phyloP scores from a whole-genome alignment of 2,888 invertebrate genomes.

The Digitonthophagus gazella region DNA sequence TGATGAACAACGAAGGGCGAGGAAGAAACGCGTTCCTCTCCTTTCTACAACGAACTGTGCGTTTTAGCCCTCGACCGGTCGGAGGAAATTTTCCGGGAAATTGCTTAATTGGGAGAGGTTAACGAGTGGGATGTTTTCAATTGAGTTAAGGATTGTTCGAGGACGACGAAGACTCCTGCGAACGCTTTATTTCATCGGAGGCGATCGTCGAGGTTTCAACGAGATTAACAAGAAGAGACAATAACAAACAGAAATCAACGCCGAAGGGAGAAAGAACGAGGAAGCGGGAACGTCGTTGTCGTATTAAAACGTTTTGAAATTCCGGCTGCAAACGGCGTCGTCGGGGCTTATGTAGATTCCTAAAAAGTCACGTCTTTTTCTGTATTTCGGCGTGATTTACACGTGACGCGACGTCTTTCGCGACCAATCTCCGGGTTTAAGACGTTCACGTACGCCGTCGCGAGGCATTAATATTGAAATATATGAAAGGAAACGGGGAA shows the following conservation, averaged over 20 bases:
- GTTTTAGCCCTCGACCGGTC: background rate
- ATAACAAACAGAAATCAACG: background rate
- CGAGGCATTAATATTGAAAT: constrained; percentile 25
- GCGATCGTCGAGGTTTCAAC: background rate
- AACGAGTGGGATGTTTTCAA: background rate
- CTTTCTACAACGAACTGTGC: background rate
- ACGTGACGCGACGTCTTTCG: background rate
- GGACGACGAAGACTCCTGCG: background rate
- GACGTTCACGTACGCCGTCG: background rate
- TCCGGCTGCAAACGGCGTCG: background rate
- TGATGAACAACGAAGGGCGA: background rate
- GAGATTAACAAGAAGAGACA: background rate
- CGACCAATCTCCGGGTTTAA: background rate
- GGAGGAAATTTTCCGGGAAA: background rate
- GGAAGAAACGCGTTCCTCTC: background rate
- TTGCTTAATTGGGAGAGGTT: background rate
- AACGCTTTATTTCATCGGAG: background rate
- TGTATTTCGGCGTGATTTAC: background rate
- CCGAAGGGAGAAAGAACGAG: background rate
- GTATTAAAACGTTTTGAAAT: background rate
- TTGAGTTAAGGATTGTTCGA: background rate
- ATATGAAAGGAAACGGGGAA: constrained; percentile 20
- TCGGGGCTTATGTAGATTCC: background rate
- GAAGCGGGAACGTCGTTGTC: background rate
- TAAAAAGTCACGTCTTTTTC: background rate